Base-by-base conservation (phyloP, 2,113 vertebrate species). In the Microcebus murinus region DNA sequence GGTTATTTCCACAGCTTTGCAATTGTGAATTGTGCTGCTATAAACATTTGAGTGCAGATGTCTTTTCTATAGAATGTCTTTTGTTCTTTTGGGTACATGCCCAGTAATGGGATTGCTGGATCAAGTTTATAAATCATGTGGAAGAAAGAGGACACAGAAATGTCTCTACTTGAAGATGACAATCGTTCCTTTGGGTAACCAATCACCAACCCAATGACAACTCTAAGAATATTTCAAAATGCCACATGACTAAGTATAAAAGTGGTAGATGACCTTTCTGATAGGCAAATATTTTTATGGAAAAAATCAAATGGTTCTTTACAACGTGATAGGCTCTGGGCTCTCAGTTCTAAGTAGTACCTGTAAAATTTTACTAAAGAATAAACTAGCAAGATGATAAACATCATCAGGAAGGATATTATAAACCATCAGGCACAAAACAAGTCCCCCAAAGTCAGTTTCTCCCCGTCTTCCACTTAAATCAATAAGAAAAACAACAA, bases 401-500 rank as follows among this genome's bases (percentile, higher is more conserved):
- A 83, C 4, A 71, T 36, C 45, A 68, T 76, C 65, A 59, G 27
- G 39, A 96, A 85, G 71, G 65, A 81, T 52, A 67, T 18, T 74
- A 87, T 86, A 90, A 83, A 91, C 73, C 27, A 93, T 18, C 21
- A 84, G 39, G 61, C 4, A 50, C 84, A 91, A 93, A 76, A 84
- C 39, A 77, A 50, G 29, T 87, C 31, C 29, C 65, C 4, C 3
- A 61, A 90, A 48, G 61, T 82, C 61, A 82, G 18, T 77, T 77
- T 89, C 31, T 70, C 77, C 67, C 23, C 9, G 14, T 59, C 36
- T 15, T 63, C 39, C 48, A 36, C n/a, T 68, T 74, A 92, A 92
- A 90, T 80, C 36, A 92, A 71, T 27, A 79, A 96, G n/a, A n/a
- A 91, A 70, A 90, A 95, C 12, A n/a, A 81, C 23, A 76, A 81